These are phyloP conservation scores for Suillia variegata DNA, from an alignment of 2,888 invertebrate species.

Conservation along the genomic window DNA sequence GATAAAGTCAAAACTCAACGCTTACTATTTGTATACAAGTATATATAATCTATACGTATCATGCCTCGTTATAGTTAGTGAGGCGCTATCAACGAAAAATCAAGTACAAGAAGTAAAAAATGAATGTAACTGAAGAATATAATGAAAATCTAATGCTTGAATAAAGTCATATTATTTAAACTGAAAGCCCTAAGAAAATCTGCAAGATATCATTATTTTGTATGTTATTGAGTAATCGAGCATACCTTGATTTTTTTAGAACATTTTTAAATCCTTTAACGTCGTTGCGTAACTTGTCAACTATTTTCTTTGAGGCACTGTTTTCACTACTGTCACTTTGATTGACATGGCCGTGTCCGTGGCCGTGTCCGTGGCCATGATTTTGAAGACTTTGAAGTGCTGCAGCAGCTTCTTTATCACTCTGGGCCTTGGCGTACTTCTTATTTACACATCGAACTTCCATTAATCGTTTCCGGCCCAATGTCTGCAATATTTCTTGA, in stretches of 20 bases:
- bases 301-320: constrained; percentile 75
- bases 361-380: constrained; percentile 27
- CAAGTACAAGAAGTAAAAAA: no score
- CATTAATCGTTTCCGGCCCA: constrained; percentile 84
- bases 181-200: no score
- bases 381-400: no score
- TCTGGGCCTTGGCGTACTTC: constrained; percentile 57
- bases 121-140: no score
- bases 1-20: no score
- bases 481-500: constrained; percentile 88
- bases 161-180: no score
- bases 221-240: not conserved
- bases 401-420: constrained; percentile 51
- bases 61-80: no score
- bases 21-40: no score
- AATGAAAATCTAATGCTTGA: no score
- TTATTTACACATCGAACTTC: constrained; percentile 74
- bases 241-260: constrained; percentile 65
- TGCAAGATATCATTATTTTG: no score
- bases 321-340: constrained; percentile 61
- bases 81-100: no score
- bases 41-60: no score
- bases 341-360: constrained; percentile 44
- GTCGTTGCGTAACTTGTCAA: constrained; percentile 82
- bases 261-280: constrained; percentile 74